phyloP scores from a whole-genome alignment of 2,113 vertebrate species.

The Microcebus murinus region DNA sequence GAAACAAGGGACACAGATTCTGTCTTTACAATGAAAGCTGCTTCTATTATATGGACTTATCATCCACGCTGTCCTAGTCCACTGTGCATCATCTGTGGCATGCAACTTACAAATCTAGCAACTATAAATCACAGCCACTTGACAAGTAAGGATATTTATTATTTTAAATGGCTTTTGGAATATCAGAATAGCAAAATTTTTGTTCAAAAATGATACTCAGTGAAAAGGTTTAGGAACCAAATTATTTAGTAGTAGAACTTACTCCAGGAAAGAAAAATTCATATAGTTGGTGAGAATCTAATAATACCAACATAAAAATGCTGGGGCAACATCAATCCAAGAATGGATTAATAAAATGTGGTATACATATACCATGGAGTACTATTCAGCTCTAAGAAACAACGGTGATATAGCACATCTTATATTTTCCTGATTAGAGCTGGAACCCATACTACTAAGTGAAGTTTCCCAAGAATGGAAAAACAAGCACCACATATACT shows the following conservation, averaged over 20 bases:
- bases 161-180: neutral
- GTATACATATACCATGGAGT: too few species aligned
- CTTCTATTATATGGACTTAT: neutral
- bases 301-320: neutral
- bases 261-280: neutral
- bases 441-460: too few species aligned
- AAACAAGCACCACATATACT: too few species aligned
- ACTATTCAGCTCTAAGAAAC: too few species aligned
- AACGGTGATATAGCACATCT: too few species aligned
- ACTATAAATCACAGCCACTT: neutral
- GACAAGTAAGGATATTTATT: neutral
- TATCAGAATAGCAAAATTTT: neutral
- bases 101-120: neutral
- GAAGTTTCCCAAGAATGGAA: too few species aligned
- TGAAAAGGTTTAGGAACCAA: neutral
- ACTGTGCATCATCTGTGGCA: neutral
- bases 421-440: too few species aligned
- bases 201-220: neutral
- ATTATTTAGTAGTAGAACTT: neutral
- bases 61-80: neutral
- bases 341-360: too few species aligned
- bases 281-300: neutral
- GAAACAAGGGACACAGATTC: neutral
- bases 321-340: neutral
- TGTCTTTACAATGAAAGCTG: neutral